Conservation (phyloP, 2,113 vertebrate genomes). For the Pedetes capensis region DNA sequence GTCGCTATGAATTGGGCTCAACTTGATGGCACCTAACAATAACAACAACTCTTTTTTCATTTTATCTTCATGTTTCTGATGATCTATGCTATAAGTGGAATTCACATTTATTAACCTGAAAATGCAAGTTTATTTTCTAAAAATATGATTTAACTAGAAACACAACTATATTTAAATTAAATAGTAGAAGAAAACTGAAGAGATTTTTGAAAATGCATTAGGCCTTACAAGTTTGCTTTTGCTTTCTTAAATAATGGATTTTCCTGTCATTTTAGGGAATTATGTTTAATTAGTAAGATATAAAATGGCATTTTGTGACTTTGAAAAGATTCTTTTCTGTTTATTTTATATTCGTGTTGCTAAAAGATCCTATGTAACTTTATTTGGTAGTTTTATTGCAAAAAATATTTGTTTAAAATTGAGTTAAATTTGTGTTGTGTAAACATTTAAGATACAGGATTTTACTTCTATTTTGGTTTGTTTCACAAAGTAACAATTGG, state of each 20-base stretch:
- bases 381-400: neutral
- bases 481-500: neutral
- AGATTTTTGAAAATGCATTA: conserved; percentile 54
- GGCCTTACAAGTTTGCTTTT: conserved; percentile 35
- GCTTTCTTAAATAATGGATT: conserved; percentile 34
- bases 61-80: neutral
- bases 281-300: conserved; percentile 23
- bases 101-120: neutral
- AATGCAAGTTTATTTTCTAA: neutral
- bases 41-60: no score
- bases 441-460: neutral
- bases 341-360: neutral
- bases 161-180: neutral
- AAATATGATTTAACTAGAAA: neutral
- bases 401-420: neutral
- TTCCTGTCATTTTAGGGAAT: conserved; percentile 20
- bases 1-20: no score
- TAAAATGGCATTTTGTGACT: conserved; percentile 17
- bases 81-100: neutral
- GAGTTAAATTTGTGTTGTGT: neutral
- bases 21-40: no score
- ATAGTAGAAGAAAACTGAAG: neutral
- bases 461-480: neutral
- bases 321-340: conserved; percentile 21
- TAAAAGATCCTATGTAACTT: neutral